Conservation (phyloP, 2,888 invertebrate species). For the Apocheima hispidaria region DNA sequence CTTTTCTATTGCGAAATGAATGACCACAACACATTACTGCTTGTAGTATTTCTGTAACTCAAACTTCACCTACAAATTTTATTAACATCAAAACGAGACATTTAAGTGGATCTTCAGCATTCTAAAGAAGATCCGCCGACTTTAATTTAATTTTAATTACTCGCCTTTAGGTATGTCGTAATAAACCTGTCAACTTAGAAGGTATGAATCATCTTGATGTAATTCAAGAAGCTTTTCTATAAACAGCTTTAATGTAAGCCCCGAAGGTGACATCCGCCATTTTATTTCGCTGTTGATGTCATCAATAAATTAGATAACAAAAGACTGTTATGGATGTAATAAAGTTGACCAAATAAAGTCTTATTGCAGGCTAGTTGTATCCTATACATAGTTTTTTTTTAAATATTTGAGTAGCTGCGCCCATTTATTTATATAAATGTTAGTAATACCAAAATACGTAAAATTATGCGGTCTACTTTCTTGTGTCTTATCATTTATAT, state of each 20-base stretch:
- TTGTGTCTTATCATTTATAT: too few relatives aligned
- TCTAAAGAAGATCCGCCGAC: slow-evolving; percentile 8
- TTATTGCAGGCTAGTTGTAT: slow-evolving; percentile 15
- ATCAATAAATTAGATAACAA: slow-evolving; percentile 36
- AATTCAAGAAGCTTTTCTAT: slow-evolving; percentile 6
- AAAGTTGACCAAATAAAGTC: slow-evolving; percentile 20
- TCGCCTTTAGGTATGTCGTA: slow-evolving; percentile 10
- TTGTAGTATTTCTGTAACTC: too few relatives aligned
- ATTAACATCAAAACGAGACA: background rate
- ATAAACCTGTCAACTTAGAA: slow-evolving; percentile 17
- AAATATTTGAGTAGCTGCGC: background rate
- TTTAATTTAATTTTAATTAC: slow-evolving; percentile 9
- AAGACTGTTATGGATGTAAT: slow-evolving; percentile 22
- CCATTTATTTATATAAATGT: background rate
- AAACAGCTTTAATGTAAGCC: slow-evolving; percentile 13
- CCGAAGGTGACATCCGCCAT: slow-evolving; percentile 36
- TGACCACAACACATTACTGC: too few relatives aligned
- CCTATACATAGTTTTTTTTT: background rate
- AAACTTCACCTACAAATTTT: too few relatives aligned
- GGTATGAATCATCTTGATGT: slow-evolving; percentile 29
- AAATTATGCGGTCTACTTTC: too few relatives aligned
- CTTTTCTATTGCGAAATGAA: too few relatives aligned
- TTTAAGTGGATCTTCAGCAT: background rate
- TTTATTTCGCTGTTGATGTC: slow-evolving; percentile 35
- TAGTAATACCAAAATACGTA: too few relatives aligned